phyloP scores from a whole-genome alignment of 2,888 invertebrate genomes.

The Pollenia labialis region DNA sequence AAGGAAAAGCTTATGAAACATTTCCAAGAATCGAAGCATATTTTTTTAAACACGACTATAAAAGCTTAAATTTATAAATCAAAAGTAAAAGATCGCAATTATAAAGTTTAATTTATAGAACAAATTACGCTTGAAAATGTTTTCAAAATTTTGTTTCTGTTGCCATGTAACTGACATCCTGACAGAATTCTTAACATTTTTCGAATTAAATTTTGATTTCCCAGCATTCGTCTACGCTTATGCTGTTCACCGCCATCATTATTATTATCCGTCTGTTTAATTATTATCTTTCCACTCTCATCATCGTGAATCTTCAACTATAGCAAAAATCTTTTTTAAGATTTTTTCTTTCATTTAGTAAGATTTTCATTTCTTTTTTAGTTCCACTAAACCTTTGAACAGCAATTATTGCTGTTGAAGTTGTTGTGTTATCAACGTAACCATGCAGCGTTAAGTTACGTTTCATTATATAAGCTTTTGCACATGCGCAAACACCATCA shows the following conservation, averaged over 20 bases:
- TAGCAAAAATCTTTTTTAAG: slow-evolving; percentile 17
- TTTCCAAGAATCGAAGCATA: too few species aligned
- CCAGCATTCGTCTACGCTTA: neutral
- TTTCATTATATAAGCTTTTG: slow-evolving; percentile 65
- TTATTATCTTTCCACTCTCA: slow-evolving; percentile 53
- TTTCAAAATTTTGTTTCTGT: neutral
- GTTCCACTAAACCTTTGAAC: neutral
- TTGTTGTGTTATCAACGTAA: slow-evolving; percentile 55
- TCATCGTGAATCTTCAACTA: slow-evolving; percentile 58
- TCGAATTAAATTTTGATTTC: neutral
- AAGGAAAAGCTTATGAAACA: too few species aligned
- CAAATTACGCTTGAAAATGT: neutral
- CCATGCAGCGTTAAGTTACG: slow-evolving; percentile 69
- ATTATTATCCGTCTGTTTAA: slow-evolving; percentile 8
- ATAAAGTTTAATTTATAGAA: neutral
- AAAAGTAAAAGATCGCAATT: too few species aligned
- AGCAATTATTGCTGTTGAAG: slow-evolving; percentile 20
- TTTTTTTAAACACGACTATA: too few species aligned
- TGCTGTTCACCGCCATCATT: slow-evolving; percentile 17
- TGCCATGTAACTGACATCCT: neutral
- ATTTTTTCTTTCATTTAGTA: slow-evolving; percentile 16
- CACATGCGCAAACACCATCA: slow-evolving; percentile 67
- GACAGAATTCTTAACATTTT: too few species aligned
- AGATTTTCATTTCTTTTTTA: slow-evolving; percentile 32
- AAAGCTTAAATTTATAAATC: too few species aligned